Evolutionary conservation across 2,797 vertebrate species (phyloP).

Genomic region (Etheostoma perlongum): DNA sequence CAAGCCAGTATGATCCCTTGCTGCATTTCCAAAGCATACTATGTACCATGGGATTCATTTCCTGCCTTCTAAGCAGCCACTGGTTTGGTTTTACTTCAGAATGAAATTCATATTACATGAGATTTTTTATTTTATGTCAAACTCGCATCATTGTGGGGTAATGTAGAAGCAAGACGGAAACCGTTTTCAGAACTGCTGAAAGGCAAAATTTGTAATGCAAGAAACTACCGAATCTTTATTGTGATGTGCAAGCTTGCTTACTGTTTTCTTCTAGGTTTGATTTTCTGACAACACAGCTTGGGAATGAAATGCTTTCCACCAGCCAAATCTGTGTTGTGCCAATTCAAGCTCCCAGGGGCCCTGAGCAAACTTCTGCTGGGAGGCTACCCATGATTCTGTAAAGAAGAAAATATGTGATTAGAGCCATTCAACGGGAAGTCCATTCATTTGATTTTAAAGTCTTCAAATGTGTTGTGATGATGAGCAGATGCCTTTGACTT

Average conservation of each 20-base stretch:
- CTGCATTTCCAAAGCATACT: not conserved
- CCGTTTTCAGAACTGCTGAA: conserved; percentile 44
- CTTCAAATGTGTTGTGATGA: conserved; percentile 30
- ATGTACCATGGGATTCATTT: not conserved
- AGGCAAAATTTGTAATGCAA: conserved; percentile 24
- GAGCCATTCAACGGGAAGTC: conserved; percentile 19
- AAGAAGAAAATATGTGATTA: conserved; percentile 41
- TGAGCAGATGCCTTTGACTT: conserved; percentile 19
- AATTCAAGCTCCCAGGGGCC: conserved; percentile 52
- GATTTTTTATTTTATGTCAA: conserved; percentile 18
- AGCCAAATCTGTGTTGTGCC: conserved; percentile 55
- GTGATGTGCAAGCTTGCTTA: conserved; percentile 24
- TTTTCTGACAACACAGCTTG: conserved; percentile 52
- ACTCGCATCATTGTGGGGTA: conserved; percentile 12
- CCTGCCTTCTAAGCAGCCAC: not conserved
- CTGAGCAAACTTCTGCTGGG: conserved; percentile 44
- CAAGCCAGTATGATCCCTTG: not conserved
- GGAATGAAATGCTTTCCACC: conserved; percentile 54
- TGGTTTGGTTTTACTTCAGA: conserved; percentile 12
- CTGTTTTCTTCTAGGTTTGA: conserved; percentile 53
- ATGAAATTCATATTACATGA: conserved; percentile 10
- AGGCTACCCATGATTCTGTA: conserved; percentile 38
- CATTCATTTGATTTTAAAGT: conserved; percentile 30
- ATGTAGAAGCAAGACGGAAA: conserved; percentile 3
- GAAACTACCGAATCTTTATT: conserved; percentile 18